Base-by-base conservation (phyloP, 2,113 vertebrate genomes). In the Accipiter cooperii region DNA sequence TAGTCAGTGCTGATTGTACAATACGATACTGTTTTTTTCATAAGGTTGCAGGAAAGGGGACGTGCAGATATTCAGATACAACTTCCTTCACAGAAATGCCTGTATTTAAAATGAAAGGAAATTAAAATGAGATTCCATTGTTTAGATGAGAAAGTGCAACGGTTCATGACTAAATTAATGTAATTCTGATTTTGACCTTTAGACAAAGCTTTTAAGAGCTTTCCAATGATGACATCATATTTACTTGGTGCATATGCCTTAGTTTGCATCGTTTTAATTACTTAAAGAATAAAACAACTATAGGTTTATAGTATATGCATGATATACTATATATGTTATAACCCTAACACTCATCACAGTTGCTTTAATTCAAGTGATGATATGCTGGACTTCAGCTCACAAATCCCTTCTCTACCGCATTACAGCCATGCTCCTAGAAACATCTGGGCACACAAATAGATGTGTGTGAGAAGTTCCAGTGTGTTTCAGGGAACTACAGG, bases 81-180 rank as follows among this genome's bases (percentile, higher is more conserved):
- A 80, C 90, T 96, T 96, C 92, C 81, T 87, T 91, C 36, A 33
- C 60, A 87, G 81, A 96, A 97, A 97, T 63, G 36, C 8, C 60
- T 83, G 76, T 46, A 33, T 81, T 97, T 95, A 84, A 94, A 96
- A 77, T 82, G 47, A 91, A 97, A 97, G 51, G 81, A 97, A 93
- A 97, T 74, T 92, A 95, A 96, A 91, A 83, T 65, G 60, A 77
- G 60, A 95, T 83, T 96, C 66, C 46, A 88, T 95, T 96, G 61
- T 97, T 97, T 93, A 90, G 78, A 47, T 71, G 57, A 91, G 21
- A 97, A 95, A 95, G 93, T 93, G 89, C 83, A 95, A 83, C 97
- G 51, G 58, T 93, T 97, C 95, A 60, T 6, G 38, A 49, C 79
- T 95, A 90, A 96, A 94, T 92, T 90, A 93, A 77, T 77, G 74